phyloP scores from a whole-genome alignment of 2,797 vertebrate species.

The Tenualosa ilisha region DNA sequence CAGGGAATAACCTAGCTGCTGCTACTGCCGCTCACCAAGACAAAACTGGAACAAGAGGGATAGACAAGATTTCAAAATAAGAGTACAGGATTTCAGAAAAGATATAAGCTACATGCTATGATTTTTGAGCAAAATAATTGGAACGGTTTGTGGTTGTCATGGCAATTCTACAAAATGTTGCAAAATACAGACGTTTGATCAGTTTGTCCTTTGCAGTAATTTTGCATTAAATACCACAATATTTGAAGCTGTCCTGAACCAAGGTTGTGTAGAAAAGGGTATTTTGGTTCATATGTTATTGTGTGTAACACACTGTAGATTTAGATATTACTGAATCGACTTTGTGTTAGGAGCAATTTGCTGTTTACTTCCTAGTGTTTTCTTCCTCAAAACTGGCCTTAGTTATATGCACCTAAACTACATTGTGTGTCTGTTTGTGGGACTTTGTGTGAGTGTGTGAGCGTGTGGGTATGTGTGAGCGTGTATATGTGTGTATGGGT shows the following conservation, averaged over 20 bases:
- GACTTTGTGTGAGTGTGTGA: constrained; percentile 35
- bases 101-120: constrained; percentile 31
- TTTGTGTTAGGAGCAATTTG: constrained; percentile 42
- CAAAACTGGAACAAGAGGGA: constrained; percentile 15
- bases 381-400: constrained; percentile 74
- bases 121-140: constrained; percentile 28
- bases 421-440: constrained; percentile 46
- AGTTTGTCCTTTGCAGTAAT: constrained; percentile 7
- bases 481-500: constrained; percentile 25
- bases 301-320: constrained; percentile 43
- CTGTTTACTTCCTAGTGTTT: constrained; percentile 57
- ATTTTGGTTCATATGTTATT: constrained; percentile 11
- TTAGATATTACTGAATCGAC: constrained; percentile 47
- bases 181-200: not conserved
- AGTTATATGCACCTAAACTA: constrained; percentile 61
- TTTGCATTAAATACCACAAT: constrained; percentile 14
- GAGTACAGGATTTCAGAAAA: not conserved
- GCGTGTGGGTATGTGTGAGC: constrained; percentile 36
- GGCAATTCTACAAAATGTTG: constrained; percentile 7
- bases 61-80: not conserved
- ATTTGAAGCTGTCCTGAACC: not conserved
- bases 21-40: constrained; percentile 37
- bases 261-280: constrained; percentile 10
- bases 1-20: constrained; percentile 41
- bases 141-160: not conserved